Base-by-base conservation (phyloP, 2,888 invertebrate genomes). In the Gari tellinella region DNA sequence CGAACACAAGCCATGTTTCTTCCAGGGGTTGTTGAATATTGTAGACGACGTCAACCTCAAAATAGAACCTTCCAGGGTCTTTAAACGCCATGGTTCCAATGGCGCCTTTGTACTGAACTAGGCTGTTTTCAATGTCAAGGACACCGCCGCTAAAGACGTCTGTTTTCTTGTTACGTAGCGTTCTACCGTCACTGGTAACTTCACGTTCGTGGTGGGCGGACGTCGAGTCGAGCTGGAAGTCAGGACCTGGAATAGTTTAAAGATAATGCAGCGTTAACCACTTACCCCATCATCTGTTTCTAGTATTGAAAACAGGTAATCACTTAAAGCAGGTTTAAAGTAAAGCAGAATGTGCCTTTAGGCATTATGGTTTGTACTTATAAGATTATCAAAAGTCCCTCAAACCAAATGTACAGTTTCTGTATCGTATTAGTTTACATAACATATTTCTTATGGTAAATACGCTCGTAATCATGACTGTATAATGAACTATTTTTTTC, bases 1-100 rank as follows among this genome's bases (percentile, higher is more conserved):
- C 83, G 60, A 80, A 84, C 21, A 84, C 80, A 0, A 84, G 78
- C 83, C 83, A 84, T 1, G 83, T 84, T 64, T 84, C 80, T 51
- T 84, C 83, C 2, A 84, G 61, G 7, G 83, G 83, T 38, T 81
- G 80, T 40, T 81, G 77, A 21, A 84, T 84, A 10, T 79, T 82
- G 38, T 82, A 84, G 3, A 80, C 68, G 10, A 84, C 80, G 43
- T 78, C 81, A 10, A 84, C 73, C 38, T 84, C 83, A 49, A 72
- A 84, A 41, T 84, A 84, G 38, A 73, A 82, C 52, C 74, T 79
- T 0, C 83, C 83, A 19, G 43, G 46, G 2, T 81, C 80, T 63
- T 82, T 77, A 52, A 84, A 80, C 7, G 77, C 63, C 15, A 67
- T 58, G 15, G 75, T 80, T 1, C 83, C 82, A 10, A 82, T 78